phyloP scores from a whole-genome alignment of 2,113 vertebrate species.

The Blennius ocellaris region DNA sequence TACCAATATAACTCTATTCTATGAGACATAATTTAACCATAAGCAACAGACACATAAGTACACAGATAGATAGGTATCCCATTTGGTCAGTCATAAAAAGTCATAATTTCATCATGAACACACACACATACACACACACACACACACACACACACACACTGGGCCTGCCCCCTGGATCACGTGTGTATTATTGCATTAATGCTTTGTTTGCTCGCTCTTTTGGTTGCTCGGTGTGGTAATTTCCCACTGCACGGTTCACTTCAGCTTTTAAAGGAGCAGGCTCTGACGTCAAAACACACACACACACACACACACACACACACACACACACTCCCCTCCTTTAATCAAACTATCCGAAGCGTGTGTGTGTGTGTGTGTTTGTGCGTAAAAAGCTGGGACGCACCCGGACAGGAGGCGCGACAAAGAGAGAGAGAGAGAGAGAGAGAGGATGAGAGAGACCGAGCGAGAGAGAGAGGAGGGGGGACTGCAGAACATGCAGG shows the following conservation, averaged over 20 bases:
- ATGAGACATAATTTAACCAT: too few species aligned
- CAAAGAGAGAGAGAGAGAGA: constrained; percentile 12
- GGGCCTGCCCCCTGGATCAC: too few species aligned
- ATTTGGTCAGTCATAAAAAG: too few species aligned
- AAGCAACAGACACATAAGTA: too few species aligned
- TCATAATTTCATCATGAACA: too few species aligned
- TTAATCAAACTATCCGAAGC: constrained; percentile 29
- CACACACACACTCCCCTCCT: constrained; percentile 15
- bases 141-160: too few species aligned
- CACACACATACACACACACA: too few species aligned
- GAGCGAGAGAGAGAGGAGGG: constrained; percentile 6
- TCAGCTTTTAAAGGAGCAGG: constrained; percentile 36
- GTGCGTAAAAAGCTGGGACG: constrained; percentile 11
- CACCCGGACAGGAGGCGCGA: constrained; percentile 33
- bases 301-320: constrained; percentile 28
- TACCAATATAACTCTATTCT: too few species aligned
- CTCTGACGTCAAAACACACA: constrained; percentile 72
- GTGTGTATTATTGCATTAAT: constrained; percentile 5
- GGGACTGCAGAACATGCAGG: constrained; percentile 74
- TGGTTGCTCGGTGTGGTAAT: constrained; percentile 7
- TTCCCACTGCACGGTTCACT: constrained; percentile 25
- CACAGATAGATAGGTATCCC: too few species aligned
- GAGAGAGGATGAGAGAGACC: background rate
- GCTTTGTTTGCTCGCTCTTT: constrained; percentile 9
- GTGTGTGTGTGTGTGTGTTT: background rate